Conservation (phyloP, 2,888 invertebrate genomes). For the Idaea dimidiata region DNA sequence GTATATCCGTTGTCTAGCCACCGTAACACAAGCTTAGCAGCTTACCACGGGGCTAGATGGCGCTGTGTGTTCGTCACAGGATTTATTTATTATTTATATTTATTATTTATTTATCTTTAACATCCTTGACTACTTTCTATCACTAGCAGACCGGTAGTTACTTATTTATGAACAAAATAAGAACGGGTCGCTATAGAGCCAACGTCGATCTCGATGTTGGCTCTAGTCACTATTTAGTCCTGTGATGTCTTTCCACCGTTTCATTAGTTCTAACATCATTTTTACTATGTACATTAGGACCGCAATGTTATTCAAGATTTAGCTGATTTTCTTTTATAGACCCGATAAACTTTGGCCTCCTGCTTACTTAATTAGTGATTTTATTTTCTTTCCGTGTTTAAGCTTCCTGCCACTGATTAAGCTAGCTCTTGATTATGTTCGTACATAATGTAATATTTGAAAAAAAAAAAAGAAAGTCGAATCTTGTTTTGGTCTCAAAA, state of each 20-base stretch:
- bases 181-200: no score
- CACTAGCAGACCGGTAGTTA: no score
- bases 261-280: constrained; percentile 4
- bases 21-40: no score
- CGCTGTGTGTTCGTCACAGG: no score
- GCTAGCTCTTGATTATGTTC: background rate
- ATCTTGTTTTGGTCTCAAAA: no score
- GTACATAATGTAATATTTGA: background rate
- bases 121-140: no score
- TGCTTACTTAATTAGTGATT: background rate
- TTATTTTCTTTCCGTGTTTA: background rate
- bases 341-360: background rate
- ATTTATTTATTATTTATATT: no score
- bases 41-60: no score
- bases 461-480: no score
- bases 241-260: background rate
- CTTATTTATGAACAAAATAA: no score
- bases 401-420: background rate
- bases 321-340: background rate
- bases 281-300: constrained; percentile 1
- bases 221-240: background rate
- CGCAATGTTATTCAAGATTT: background rate
- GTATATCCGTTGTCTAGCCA: no score
- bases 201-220: background rate
- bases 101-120: no score